Evolutionary conservation across 2,113 vertebrate genomes (phyloP).

Genomic region (Rutilus rutilus): DNA sequence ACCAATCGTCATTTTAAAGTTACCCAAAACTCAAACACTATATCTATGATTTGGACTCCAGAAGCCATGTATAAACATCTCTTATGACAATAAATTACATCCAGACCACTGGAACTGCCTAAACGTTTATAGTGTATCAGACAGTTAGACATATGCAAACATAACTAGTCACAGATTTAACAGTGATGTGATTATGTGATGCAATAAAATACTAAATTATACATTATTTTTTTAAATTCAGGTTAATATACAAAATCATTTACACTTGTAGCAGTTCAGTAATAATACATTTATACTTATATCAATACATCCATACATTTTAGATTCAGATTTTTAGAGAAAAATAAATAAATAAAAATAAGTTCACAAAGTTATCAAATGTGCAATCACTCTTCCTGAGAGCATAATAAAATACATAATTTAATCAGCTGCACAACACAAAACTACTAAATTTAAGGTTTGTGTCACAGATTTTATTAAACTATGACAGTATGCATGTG

Average conservation of each 20-base stretch:
- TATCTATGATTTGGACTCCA: background rate
- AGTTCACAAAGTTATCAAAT: background rate
- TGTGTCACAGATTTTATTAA: constrained; percentile 11
- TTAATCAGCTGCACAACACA: background rate
- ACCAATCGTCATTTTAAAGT: constrained; percentile 46
- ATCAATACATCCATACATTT: background rate
- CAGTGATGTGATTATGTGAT: background rate
- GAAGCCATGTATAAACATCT: constrained; percentile 5
- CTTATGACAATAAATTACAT: background rate
- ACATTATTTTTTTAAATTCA: background rate
- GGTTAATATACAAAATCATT: background rate
- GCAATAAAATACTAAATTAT: background rate
- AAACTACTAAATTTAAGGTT: background rate
- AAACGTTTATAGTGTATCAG: background rate
- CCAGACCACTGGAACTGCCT: background rate
- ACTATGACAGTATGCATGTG: constrained; percentile 12
- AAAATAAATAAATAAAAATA: too few species aligned
- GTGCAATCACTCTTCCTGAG: background rate
- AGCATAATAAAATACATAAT: background rate
- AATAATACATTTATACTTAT: background rate
- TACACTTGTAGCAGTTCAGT: background rate
- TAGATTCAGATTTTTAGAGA: background rate
- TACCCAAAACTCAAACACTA: background rate
- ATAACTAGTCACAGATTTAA: background rate
- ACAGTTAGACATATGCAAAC: background rate